Evolutionary conservation across 2,888 invertebrate species (phyloP), one percentile per base, ranked within the genome.

Genomic region (Pyrocoelia pectoralis): DNA sequence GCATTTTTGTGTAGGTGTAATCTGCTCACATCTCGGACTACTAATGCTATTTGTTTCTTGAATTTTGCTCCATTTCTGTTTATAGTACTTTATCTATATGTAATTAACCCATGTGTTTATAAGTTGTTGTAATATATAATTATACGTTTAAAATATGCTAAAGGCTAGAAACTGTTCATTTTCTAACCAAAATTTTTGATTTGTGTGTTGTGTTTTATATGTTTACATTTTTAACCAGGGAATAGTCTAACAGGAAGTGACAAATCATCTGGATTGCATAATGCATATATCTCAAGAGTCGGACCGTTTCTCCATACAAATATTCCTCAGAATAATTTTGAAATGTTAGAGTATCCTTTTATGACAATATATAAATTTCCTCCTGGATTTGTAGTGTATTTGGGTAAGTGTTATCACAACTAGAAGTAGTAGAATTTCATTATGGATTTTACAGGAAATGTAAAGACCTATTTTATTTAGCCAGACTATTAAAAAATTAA

Each of bases 261-360:
- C 69, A 84, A 86, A 68, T 82, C 92, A 75, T 83, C 85, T 77
- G 75, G 88, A 77, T 84, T 86, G 0, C 83, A 82, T 65, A 86
- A 83, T 83, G 72, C 86, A 80, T 72, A 87, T 83, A 72, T 88
- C 82, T 57, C 87, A 85, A 78, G 78, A 73, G 77, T 79, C 51
- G 80, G 80, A 49, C 80, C 80, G 38, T 85, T 87, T 51, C 84
- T 88, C 64, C 85, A 89, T 38, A 86, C 88, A 0, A 85, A 87
- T 0, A 87, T 89, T 82, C 90, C 90, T 76, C 89, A 90, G 72
- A 92, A 93, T 67, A 90, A 89, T 75, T 84, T 95, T 73, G 95
- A 96, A 68, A 90, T 96, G 89, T 81, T 96, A 78, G 98, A 98
- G 77, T 98, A 96, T 81, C 98, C 98, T 0, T 97, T 98, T 79